Evolutionary conservation across 2,888 invertebrate genomes (phyloP).

Genomic region (Spodoptera exigua): DNA sequence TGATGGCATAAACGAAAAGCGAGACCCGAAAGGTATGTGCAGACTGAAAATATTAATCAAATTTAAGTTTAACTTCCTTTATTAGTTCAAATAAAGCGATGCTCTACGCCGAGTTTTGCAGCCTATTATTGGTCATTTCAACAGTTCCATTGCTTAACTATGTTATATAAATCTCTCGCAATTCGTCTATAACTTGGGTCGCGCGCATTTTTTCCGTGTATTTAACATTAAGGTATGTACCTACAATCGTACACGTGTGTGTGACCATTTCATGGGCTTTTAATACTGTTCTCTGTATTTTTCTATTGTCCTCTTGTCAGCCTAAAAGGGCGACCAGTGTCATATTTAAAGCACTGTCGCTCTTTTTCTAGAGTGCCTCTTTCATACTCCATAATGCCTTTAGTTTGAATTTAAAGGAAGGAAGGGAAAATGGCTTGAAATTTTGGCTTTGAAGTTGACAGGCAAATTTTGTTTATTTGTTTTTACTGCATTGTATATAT

Average conservation of each 20-base stretch:
- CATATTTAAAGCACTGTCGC: conserved; percentile 37
- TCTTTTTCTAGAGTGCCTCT: conserved; percentile 51
- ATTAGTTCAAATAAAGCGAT: too few relatives aligned
- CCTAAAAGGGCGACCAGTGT: conserved; percentile 53
- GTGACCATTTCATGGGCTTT: conserved; percentile 68
- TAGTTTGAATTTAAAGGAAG: conserved; percentile 15
- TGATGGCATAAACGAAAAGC: too few relatives aligned
- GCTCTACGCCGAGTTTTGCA: too few relatives aligned
- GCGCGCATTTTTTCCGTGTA: conserved; percentile 60
- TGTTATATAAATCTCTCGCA: background rate
- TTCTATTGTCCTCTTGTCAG: conserved; percentile 68
- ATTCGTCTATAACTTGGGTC: conserved; percentile 51
- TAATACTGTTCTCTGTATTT: conserved; percentile 76
- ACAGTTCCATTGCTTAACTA: too few relatives aligned
- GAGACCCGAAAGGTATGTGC: too few relatives aligned
- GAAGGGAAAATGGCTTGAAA: background rate
- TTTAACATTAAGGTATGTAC: conserved; percentile 66
- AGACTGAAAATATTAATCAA: too few relatives aligned
- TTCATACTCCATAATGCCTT: conserved; percentile 37
- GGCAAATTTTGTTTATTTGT: background rate
- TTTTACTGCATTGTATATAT: too few relatives aligned
- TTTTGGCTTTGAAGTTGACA: background rate
- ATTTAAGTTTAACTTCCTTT: too few relatives aligned
- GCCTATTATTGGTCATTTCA: too few relatives aligned
- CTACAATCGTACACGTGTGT: conserved; percentile 65